Percentiles rank a stretch among this genome's conserved stretches.
Evolutionary conservation across 37 sponge, comb jelly and placozoan genomes (phyloP).

Genomic region (Oscarella lobularis): DNA sequence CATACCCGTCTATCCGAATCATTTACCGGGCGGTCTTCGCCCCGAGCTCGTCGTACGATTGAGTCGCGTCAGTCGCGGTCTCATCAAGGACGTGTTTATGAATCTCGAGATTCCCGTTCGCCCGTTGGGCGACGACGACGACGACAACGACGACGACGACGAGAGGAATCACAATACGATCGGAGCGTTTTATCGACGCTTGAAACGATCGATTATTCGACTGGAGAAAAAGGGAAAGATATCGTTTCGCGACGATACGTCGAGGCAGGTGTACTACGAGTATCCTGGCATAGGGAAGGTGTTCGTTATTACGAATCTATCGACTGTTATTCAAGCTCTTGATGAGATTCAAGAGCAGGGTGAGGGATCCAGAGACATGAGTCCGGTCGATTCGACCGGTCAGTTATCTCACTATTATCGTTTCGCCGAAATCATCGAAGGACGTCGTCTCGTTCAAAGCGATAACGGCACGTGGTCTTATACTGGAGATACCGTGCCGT

Average conservation of each 20-base stretch:
- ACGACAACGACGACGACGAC: neutral
- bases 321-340: neutral
- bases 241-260: neutral
- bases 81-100: neutral
- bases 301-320: neutral
- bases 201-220: neutral
- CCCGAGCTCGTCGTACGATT: neutral
- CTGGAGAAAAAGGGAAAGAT: neutral
- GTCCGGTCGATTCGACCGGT: neutral
- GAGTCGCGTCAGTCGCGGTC: neutral
- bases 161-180: neutral
- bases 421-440: slow-evolving; percentile 34
- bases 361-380: neutral
- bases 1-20: neutral
- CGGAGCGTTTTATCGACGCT: neutral
- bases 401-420: slow-evolving; percentile 27
- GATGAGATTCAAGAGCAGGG: neutral
- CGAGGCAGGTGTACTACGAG: neutral
- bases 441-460: neutral
- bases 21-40: neutral
- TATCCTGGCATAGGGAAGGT: neutral
- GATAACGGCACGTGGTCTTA: neutral
- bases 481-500: slow-evolving; percentile 23
- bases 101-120: neutral
- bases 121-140: neutral